phyloP scores from a whole-genome alignment of 2,797 vertebrate species.

The Okamejei kenojei region DNA sequence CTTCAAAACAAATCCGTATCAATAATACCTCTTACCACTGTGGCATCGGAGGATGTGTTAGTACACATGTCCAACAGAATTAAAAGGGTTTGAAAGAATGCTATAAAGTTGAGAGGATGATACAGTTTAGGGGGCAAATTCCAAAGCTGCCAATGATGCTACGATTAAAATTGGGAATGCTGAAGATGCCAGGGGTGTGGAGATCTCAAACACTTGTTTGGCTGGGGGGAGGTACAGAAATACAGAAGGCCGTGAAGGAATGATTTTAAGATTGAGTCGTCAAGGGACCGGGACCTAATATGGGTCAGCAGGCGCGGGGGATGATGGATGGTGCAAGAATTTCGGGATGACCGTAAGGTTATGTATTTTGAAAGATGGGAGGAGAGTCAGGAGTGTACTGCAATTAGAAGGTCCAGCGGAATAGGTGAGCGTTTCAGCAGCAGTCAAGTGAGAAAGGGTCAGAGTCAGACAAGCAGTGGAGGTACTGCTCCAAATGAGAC shows the following conservation, averaged over 20 bases:
- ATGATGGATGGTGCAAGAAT: background rate
- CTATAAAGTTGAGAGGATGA: background rate
- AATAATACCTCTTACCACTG: background rate
- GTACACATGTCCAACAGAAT: background rate
- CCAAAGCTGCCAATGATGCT: background rate
- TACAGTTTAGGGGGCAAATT: background rate
- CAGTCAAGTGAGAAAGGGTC: too few relatives aligned
- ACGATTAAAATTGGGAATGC: background rate
- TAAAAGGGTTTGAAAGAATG: background rate
- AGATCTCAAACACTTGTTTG: background rate
- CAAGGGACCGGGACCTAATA: background rate
- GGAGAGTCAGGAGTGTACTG: background rate
- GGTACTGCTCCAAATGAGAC: background rate
- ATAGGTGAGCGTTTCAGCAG: background rate
- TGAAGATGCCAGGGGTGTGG: background rate
- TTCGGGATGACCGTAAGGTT: background rate
- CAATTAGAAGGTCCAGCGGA: background rate
- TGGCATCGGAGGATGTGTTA: background rate
- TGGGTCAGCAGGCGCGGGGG: background rate
- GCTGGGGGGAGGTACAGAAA: background rate
- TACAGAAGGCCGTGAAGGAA: background rate
- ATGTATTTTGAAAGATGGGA: background rate
- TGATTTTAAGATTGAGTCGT: background rate
- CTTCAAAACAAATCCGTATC: background rate
- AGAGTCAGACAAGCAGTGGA: background rate